Evolutionary conservation across 2,797 vertebrate genomes (phyloP), one percentile per base, ranked within the genome.

Genomic region (Hemibagrus guttatus): DNA sequence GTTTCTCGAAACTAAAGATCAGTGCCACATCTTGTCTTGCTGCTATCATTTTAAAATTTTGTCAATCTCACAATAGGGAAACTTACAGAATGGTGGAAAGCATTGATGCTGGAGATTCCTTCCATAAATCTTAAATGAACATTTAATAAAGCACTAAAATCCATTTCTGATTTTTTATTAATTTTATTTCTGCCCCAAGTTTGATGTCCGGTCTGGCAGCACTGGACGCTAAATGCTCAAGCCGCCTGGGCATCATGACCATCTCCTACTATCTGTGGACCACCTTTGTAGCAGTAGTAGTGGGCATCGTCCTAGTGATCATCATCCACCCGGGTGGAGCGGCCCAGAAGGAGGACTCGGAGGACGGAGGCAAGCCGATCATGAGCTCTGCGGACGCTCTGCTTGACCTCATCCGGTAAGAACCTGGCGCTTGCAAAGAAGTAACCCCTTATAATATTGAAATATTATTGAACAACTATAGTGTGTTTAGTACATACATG

Each of bases 231-330:
- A 99, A 99, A 94, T 99, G 98, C 61, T 99, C 98, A 88, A 99
- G 98, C 89, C 97, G 98, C 69, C 92, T 99, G 94, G 98, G 98
- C 81, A 96, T 99, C 92, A 97, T 99, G 93, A 99, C 98, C 0
- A 94, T 99, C 92, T 98, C 98, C 0, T 99, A 99, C 93, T 99
- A 99, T 93, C 95, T 99, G 88, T 99, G 98, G 98, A 99, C 98
- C 90, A 99, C 98, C 17, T 99, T 99, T 63, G 95, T 99, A 85
- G 98, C 98, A 0, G 98, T 99, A 83, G 92, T 99, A 13, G 97
- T 99, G 93, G 98, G 98, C 83, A 99, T 99, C 87, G 88, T 98
- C 94, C 98, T 99, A 97, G 98, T 99, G 5, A 97, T 97, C 92
- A 95, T 98, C 92, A 99, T 99, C 93, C 98, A 99, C 89, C 98